Evolutionary conservation across 2,797 vertebrate species (phyloP).

Genomic region (Rhabdophis nuchalis): DNA sequence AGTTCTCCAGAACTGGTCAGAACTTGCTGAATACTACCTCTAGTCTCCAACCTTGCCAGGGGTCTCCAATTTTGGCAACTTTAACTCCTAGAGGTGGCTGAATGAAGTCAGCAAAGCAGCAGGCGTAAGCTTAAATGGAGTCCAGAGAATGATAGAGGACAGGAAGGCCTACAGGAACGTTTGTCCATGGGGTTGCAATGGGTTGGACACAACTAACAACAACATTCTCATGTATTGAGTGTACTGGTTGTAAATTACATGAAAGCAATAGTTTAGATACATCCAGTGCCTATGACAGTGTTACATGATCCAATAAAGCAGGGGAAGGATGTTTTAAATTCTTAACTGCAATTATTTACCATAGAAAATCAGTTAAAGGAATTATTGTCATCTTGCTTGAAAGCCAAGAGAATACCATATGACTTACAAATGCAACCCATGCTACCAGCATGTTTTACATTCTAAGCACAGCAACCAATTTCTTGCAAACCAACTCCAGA

Average conservation of each 20-base stretch:
- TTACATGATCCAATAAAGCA: conserved; percentile 22
- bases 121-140: too few relatives aligned
- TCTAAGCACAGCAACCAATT: conserved; percentile 55
- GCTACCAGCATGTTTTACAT: conserved; percentile 61
- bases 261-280: background rate
- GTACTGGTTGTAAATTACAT: conserved; percentile 3
- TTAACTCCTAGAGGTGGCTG: too few relatives aligned
- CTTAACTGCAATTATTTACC: conserved; percentile 20
- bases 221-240: background rate
- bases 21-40: too few relatives aligned
- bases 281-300: conserved; percentile 3
- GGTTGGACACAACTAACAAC: too few relatives aligned
- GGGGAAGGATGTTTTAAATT: background rate
- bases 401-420: conserved; percentile 29
- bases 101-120: too few relatives aligned
- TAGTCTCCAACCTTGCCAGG: too few relatives aligned
- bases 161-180: too few relatives aligned
- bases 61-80: too few relatives aligned
- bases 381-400: background rate
- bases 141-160: too few relatives aligned
- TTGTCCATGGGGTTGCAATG: too few relatives aligned
- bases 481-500: conserved; percentile 62
- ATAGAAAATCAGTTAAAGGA: conserved; percentile 32
- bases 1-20: too few relatives aligned
- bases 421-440: conserved; percentile 48